Base-by-base conservation (phyloP, 2,797 vertebrate species). In the Sternotherus odoratus region DNA sequence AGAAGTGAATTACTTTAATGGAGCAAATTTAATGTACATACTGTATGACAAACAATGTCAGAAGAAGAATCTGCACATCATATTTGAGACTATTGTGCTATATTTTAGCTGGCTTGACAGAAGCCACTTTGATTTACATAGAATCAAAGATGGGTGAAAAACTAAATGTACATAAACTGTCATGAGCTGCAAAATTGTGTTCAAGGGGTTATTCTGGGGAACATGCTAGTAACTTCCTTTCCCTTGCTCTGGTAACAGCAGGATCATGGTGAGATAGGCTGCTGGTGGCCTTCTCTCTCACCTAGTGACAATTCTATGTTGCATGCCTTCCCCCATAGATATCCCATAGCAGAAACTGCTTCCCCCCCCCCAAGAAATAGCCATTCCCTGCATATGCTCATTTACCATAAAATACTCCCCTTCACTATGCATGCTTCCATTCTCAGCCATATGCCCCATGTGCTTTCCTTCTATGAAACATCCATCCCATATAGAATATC, bases 1-100 rank as follows among this genome's bases (percentile, higher is more conserved):
- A 92, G 95, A 91, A 11, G 7, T 46, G 85, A 96, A 86, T 95
- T 94, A 93, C 92, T 97, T 95, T 85, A 91, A 86, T 88, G 93
- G 82, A 91, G 79, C 77, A 95, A 87, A 93, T 95, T 89, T 94
- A 86, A 93, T 91, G 95, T 83, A 94, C 69, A 94, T 53, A n/a
- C 79, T 93, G 83, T 88, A 81, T 96, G 88, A 96, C 85, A 92
- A 86, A 80, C 33, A 30, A 92, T 87, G 91, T 94, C 93, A 96
- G 82, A 97, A 92, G 89, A 93, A 85, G 93, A 82, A 69, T 82
- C 74, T 89, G 92, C 84, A 54, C 28, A 92, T 88, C 82, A 85
- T 88, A 83, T 91, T 82, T 95, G 46, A 82, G 83, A 90, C 63
- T 78, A 83, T 82, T 94, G 77, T 93, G 85, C 49, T 86, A 86